phyloP scores from a whole-genome alignment of 2,797 vertebrate species.

The Cossypha dichroa region DNA sequence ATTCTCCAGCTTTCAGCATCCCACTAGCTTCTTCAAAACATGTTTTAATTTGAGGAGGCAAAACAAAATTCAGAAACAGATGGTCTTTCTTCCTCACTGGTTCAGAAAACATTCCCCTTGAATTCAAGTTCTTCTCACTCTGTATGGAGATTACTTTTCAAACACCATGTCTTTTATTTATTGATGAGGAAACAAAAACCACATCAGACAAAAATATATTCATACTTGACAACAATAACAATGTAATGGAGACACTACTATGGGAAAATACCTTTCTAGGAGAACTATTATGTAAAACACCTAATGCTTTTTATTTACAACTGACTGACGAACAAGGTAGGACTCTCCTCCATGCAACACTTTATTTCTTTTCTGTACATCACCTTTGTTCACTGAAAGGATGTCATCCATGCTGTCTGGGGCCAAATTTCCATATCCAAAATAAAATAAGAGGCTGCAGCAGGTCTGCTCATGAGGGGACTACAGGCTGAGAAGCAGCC shows the following conservation, averaged over 20 bases:
- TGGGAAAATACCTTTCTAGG: background rate
- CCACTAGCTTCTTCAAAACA: background rate
- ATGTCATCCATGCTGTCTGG: background rate
- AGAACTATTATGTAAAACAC: background rate
- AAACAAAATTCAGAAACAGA: background rate
- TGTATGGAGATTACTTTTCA: background rate
- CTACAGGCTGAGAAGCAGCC: background rate
- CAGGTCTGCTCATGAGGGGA: background rate
- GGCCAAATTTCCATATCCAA: background rate
- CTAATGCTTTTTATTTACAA: background rate
- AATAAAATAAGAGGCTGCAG: background rate
- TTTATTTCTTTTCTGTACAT: background rate
- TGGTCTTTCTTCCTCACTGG: background rate
- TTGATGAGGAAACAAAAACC: background rate
- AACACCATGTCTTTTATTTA: background rate
- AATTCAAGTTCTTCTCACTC: background rate
- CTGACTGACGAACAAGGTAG: background rate
- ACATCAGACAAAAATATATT: background rate
- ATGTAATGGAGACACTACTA: background rate
- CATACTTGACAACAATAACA: background rate
- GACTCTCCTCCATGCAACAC: accelerated
- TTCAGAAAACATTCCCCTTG: background rate
- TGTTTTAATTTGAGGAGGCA: background rate
- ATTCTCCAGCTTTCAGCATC: background rate
- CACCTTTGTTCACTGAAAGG: background rate